Conservation (phyloP, 2,888 invertebrate species). For the Heliconius cydno region DNA sequence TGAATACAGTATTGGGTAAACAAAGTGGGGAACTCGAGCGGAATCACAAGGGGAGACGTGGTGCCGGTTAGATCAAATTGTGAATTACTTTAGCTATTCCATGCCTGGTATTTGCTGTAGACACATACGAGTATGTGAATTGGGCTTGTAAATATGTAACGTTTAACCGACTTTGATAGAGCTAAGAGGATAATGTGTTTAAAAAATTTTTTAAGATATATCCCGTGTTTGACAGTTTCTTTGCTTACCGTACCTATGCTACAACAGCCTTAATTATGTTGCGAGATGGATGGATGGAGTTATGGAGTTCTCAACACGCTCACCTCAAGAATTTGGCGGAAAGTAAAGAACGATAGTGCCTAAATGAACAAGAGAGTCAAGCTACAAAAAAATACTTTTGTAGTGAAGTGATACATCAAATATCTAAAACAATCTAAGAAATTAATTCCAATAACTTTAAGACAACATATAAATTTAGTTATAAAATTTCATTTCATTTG, state of each 20-base stretch:
- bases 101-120: constrained; percentile 6
- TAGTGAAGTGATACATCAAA: too few relatives aligned
- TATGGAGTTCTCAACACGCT: too few relatives aligned
- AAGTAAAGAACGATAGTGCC: too few relatives aligned
- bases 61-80: constrained; percentile 1
- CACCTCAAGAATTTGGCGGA: too few relatives aligned
- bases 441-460: background rate
- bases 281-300: too few relatives aligned
- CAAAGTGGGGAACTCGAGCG: background rate
- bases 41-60: constrained; percentile 14
- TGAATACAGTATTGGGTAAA: constrained; percentile 7
- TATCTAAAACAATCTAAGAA: too few relatives aligned
- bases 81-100: constrained; percentile 15
- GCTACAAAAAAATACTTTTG: too few relatives aligned
- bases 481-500: constrained; percentile 25
- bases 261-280: too few relatives aligned
- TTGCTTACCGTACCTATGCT: background rate
- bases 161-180: background rate
- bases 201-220: background rate
- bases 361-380: too few relatives aligned
- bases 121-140: background rate
- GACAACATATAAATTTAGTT: background rate
- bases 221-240: background rate
- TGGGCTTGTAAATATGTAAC: constrained; percentile 6
- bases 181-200: background rate